phyloP scores from a whole-genome alignment of 2,888 invertebrate genomes.

The Stratiomys singularior region DNA sequence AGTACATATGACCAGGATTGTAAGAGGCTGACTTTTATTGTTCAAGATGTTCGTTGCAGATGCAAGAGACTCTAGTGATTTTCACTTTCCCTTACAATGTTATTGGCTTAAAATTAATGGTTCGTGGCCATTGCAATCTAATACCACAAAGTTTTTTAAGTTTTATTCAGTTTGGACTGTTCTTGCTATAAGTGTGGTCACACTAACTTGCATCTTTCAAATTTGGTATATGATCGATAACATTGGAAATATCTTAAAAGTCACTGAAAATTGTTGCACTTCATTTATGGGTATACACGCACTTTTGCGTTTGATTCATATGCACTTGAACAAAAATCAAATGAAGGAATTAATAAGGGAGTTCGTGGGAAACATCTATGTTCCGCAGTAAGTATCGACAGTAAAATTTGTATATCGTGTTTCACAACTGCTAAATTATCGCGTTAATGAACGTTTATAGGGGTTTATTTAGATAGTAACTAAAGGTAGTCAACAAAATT shows the following conservation, averaged over 20 bases:
- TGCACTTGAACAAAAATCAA: conserved; percentile 58
- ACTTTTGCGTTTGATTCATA: conserved; percentile 62
- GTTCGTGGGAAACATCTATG: conserved; percentile 62
- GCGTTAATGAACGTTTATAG: too few species aligned
- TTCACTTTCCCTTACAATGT: conserved; percentile 62
- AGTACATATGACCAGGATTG: too few species aligned
- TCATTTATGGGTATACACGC: conserved; percentile 64
- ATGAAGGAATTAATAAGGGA: conserved; percentile 58
- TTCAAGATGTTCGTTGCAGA: conserved; percentile 24
- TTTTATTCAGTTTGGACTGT: conserved; percentile 57
- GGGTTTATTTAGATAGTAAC: too few species aligned
- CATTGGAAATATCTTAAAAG: conserved; percentile 61
- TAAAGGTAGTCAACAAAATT: too few species aligned
- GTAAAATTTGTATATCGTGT: too few species aligned
- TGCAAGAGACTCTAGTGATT: conserved; percentile 45
- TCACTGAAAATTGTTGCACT: conserved; percentile 64
- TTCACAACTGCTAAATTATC: too few species aligned
- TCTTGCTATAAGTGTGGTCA: conserved; percentile 60
- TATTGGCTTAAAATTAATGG: conserved; percentile 62
- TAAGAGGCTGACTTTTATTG: neutral
- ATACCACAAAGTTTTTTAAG: conserved; percentile 16
- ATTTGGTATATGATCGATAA: conserved; percentile 59
- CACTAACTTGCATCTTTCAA: conserved; percentile 61
- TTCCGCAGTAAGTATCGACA: conserved; percentile 59
- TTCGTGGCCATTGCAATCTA: conserved; percentile 60